A percentile compares a stretch with the other conserved stretches of the same genome.
These are phyloP conservation scores for Tinamus major DNA, from an alignment of 2,797 vertebrate genomes.

Conservation along the genomic window DNA sequence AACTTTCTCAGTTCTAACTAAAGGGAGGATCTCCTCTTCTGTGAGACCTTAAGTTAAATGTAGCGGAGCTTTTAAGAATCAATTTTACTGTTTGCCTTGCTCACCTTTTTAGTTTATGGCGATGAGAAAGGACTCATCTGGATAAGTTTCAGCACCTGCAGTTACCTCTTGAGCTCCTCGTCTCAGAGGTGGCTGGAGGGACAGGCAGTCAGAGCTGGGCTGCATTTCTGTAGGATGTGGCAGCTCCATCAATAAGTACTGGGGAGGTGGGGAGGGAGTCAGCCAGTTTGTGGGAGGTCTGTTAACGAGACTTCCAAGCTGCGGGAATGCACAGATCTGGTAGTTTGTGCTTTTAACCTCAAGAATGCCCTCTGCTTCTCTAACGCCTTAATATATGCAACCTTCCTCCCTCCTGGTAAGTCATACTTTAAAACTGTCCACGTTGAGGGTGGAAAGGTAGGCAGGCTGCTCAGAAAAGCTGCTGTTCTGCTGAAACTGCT, in stretches of 20 bases:
- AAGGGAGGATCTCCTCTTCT: too few species aligned
- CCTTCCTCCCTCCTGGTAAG: slow-evolving; percentile 5
- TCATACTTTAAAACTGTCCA: slow-evolving; percentile 25
- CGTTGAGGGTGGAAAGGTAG: neutral
- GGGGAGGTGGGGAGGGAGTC: neutral
- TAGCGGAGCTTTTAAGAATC: too few species aligned
- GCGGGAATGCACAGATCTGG: neutral
- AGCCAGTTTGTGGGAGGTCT: neutral
- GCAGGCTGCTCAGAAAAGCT: neutral
- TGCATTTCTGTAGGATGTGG: neutral
- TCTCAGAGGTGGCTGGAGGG: neutral
- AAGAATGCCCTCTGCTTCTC: slow-evolving; percentile 35
- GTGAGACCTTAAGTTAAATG: too few species aligned
- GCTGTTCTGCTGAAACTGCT: neutral
- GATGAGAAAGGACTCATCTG: too few species aligned
- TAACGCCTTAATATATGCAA: neutral
- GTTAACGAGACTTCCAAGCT: neutral
- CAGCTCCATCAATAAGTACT: neutral
- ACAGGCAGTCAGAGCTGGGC: neutral
- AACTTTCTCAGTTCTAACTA: too few species aligned
- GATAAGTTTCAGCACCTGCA: neutral
- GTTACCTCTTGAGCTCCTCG: neutral
- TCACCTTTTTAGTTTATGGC: too few species aligned
- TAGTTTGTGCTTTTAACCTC: slow-evolving; percentile 25
- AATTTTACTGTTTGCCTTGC: too few species aligned